Evolutionary conservation across 2,888 invertebrate genomes (phyloP), one percentile per base, ranked within the genome.

Genomic region (Corythucha ciliata): DNA sequence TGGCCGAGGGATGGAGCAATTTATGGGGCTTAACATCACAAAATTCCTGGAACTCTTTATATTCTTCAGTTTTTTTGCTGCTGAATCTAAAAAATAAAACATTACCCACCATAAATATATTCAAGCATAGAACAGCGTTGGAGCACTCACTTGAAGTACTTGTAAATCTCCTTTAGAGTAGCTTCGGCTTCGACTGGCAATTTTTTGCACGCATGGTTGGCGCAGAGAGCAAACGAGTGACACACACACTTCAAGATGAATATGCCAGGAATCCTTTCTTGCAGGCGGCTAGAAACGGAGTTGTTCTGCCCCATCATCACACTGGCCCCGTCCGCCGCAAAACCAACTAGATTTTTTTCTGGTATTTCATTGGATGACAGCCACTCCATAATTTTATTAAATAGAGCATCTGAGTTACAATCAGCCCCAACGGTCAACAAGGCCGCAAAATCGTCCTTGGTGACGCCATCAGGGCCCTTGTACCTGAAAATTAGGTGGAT

Each of bases 321-420:
- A 37, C 26, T 32, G n/a, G 55, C 55, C 16, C 56, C 58, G 53
- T 58, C 58, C 8, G 46, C 36, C 5, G 52, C 58, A 27, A 58
- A 56, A 7, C 57, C 55, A 32, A 57, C 33, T 32, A 58, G 20
- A 42, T 55, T 55, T 4, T 53, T n/a, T 41, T 44, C 12, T 10
- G 29, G 29, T 10, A 29, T 29, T 29, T 29, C 12, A 12, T 29
- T 29, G 29, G 29, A 8, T n/a, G 29, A 29, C 8, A 29, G 8
- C 29, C 29, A 29, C 8, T 29, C 10, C 29, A 29, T 29, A 10
- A 29, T 29, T 8, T 29, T 8, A 29, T 29, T 29, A 12, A 10
- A 29, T 10, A 29, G 8, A 10, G 12, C 29, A 12, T 29, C 29
- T 8, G 29, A 8, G 12, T 8, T 29, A 8, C 10, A 29, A 10